Base-by-base conservation (phyloP, 2,797 vertebrate species). In the Aplochiton taeniatus region DNA sequence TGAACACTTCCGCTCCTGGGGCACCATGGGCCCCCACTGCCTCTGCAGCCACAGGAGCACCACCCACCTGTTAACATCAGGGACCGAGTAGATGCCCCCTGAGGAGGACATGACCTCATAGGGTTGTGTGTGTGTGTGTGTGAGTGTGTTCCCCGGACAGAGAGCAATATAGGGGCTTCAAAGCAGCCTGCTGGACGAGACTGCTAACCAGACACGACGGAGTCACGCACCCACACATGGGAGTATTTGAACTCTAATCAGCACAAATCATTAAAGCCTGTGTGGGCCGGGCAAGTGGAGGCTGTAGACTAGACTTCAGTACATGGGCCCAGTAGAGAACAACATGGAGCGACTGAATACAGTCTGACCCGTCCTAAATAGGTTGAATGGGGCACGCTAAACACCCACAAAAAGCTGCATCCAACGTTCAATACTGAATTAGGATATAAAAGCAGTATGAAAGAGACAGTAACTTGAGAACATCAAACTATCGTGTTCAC, bases 31-130 rank as follows among this genome's bases (percentile, higher is more conserved):
- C 31, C 31, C 31, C 52, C 53, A 5, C 50, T 17, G 41, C 55
- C 31, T 12, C 46, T 58, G 31, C n/a, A 13, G 12, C 44, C 8
- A 11, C 20, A 14, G 14, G 47, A 10, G 9, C 42, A 56, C 43
- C 16, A 31, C 17, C 61, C 18, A 51, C 50, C 16, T 57, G 67
- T 11, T 46, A 11, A 49, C 67, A 44, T 10, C 4, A 45, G 55
- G 69, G 51, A 4, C 49, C 57, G 60, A 86, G 69, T 63, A 47
- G 72, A 70, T 73, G 58, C 42, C 9, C 48, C 78, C 55, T 19
- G 18, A 82, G 88, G 77, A 91, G 89, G 89, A 90, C 91, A 91
- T 93, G 83, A 92, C 81, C 85, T 90, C 91, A 92, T 75, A 68
- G 64, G 31, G 31, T 31, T 31, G 31, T 31, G 31, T 31, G 31